These are phyloP conservation scores for Ciconia nigra DNA, from an alignment of 2,797 vertebrate genomes.

Conservation along the genomic window DNA sequence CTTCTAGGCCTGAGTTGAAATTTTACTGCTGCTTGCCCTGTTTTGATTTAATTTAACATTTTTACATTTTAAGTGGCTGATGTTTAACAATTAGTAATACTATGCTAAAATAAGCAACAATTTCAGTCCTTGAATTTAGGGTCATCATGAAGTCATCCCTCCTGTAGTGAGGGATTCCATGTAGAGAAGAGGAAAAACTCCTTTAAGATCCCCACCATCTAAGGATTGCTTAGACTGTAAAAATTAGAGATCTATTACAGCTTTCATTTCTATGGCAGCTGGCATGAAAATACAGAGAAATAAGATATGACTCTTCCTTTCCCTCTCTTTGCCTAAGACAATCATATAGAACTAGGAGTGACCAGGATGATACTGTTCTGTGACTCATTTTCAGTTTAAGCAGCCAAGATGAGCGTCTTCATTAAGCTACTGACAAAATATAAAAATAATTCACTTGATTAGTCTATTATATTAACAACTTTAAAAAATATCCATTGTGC, in stretches of 20 bases:
- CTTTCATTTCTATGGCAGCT: not conserved
- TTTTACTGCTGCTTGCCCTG: not conserved
- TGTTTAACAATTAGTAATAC: conserved; percentile 19
- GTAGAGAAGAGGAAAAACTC: not conserved
- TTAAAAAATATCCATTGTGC: not conserved
- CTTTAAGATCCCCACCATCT: not conserved
- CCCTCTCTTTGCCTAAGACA: not conserved
- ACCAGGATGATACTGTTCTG: not conserved
- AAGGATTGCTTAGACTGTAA: not conserved
- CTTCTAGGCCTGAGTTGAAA: not conserved
- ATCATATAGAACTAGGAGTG: not conserved
- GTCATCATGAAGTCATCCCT: not conserved
- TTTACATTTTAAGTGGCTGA: not conserved
- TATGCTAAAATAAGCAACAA: not conserved
- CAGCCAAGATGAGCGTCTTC: not conserved
- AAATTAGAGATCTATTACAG: not conserved
- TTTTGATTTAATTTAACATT: not conserved
- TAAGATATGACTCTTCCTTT: not conserved
- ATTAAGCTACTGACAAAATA: not conserved
- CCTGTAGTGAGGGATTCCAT: not conserved
- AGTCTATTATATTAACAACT: not conserved
- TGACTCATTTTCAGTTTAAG: not conserved
- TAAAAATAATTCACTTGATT: not conserved
- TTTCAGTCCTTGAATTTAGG: not conserved
- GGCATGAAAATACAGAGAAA: not conserved